Percentiles rank a stretch among this genome's conserved stretches.
Conservation (phyloP, 35 echinoderm and acorn worm species). For the Strongylocentrotus purpuratus region DNA sequence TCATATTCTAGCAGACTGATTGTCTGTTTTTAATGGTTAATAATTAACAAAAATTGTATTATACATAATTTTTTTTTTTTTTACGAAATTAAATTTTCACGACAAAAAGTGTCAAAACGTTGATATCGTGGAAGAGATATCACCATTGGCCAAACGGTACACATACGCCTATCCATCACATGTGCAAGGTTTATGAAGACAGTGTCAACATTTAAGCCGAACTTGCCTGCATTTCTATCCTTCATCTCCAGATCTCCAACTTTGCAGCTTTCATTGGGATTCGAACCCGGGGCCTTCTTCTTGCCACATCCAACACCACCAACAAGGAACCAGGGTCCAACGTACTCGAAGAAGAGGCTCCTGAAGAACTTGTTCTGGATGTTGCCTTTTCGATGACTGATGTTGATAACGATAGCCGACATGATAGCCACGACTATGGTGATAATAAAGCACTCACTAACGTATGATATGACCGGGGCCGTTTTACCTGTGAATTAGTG, state of each 20-base stretch:
- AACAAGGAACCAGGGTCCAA: not conserved
- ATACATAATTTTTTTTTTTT: no score
- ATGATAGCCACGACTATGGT: not conserved
- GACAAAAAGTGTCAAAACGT: no score
- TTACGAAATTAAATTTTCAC: no score
- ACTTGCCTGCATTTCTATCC: not conserved
- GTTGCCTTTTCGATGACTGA: not conserved
- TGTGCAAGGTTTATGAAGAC: no score
- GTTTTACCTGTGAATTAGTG: not conserved
- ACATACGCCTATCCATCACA: no score
- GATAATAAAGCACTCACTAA: not conserved
- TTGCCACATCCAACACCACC: not conserved
- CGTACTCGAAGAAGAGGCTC: not conserved
- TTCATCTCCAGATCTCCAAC: not conserved
- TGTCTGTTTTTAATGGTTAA: no score
- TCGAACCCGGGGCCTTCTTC: not conserved
- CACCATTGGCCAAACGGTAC: no score
- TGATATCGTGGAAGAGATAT: no score
- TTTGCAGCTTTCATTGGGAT: not conserved
- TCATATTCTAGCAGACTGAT: no score
- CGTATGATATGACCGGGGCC: not conserved
- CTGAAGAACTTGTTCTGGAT: not conserved
- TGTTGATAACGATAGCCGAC: conserved; percentile 12
- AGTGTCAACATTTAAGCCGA: not conserved
- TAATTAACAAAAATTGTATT: no score